Base-by-base conservation (phyloP, 1,140 invertebrate genomes). In the Ruditapes philippinarum region DNA sequence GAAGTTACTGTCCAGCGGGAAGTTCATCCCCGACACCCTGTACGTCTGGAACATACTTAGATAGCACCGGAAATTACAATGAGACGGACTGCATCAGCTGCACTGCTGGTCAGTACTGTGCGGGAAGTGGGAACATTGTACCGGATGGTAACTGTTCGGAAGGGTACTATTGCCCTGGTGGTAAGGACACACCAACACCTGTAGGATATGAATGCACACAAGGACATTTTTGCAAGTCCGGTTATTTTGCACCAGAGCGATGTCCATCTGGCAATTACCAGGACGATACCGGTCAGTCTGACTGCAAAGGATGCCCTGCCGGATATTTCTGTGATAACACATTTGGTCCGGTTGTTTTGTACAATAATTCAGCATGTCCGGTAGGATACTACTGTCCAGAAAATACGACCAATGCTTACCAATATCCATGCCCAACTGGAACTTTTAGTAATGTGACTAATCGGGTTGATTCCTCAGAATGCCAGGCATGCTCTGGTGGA, bases 81-180 rank as follows among this genome's bases (percentile, higher is more conserved):
- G 42, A 76, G 25, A 19, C 70, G 0, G 92, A 94, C 82, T 95
- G 95, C 87, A 92, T 93, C 14, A 33, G 57, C 7, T 95, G 95
- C 85, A 90, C 90, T 11, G 60, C 95, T 33, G 95, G 95, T 28
- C 62, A 78, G 45, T 95, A 94, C 87, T 95, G 95, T 88, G 90
- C 84, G 38, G 94, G 94, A 12, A 91, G 87, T 87, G 93, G 92
- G 31, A 94, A 93, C 60, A 57, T 60, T 36, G n/a, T 89, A 7
- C 95, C 95, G 1, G 90, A 92, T 65, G 95, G 94, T 36, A 91
- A 74, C 5, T 95, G 95, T 88, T 68, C 60, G 42, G 87, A 84
- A 40, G 95, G 95, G 9, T 95, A 94, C 80, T 95, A 95, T 82
- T 95, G 95, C 57, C 94, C 95, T 0, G 93, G 91, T 38, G 95